Base-by-base conservation (phyloP, 2,888 invertebrate species). In the Archips crataeganus region DNA sequence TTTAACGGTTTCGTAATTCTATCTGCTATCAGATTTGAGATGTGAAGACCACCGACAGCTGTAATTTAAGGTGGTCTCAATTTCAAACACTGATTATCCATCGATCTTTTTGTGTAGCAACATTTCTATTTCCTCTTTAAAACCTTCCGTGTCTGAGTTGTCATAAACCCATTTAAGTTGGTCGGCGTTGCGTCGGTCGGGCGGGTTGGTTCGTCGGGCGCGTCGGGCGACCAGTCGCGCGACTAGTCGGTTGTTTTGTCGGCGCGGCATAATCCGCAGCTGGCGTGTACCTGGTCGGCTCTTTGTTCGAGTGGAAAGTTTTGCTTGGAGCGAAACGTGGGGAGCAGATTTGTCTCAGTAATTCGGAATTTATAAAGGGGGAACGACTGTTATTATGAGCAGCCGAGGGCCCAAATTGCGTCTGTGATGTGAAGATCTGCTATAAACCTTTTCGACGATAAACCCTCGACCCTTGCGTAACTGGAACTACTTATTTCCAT, bases 261-360 rank as follows among this genome's bases (percentile, higher is more conserved):
- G 85, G 81, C 76, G 78, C 79, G 81, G 80, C 84, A 81, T 91
- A 89, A 89, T 88, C 88, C 84, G 86, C 90, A 90, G 90, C 90
- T 89, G 91, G 84, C 89, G 86, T 88, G 81, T 92, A 92, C 93
- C 92, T 92, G 93, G 85, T 81, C 82, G 82, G 83, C 86, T 88
- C 91, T 92, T 93, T 93, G 93, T 92, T 89, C 87, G 82, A 82
- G 82, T 85, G 89, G 88, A 90, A 91, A 88, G 87, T 90, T 91
- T 88, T 80, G 80, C 78, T 80, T 78, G 75, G 75, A 80, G 78
- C 79, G 76, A 77, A 79, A 74, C 84, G 77, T 80, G 75, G 75
- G 80, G 79, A 82, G 84, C 83, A 82, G 86, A 89, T 89, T 89
- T 86, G 87, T 88, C 85, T 83, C 83, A 81, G 79, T 80, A 81